Evolutionary conservation across 2,113 vertebrate genomes (phyloP).

Genomic region (Rhinopomastus cyanomelas): DNA sequence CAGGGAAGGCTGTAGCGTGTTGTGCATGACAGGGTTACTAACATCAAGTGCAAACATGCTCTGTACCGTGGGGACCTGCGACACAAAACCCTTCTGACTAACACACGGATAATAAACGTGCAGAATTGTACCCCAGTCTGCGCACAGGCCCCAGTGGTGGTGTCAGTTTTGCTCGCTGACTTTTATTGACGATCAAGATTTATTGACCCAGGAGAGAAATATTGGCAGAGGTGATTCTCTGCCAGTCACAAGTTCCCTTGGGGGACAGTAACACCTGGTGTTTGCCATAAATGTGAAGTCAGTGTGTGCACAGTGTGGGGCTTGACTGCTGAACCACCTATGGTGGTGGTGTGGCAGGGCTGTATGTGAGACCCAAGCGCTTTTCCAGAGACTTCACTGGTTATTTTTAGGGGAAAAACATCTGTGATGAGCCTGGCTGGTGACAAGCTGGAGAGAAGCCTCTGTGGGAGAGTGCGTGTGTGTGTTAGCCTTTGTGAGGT

Average conservation of each 20-base stretch:
- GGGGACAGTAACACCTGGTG: background rate
- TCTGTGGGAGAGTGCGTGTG: accelerated
- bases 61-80: background rate
- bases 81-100: background rate
- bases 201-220: constrained; percentile 16
- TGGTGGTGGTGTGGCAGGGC: accelerated
- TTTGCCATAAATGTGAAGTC: background rate
- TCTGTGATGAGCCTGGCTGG: background rate
- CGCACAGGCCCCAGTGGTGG: accelerated
- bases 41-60: background rate
- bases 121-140: constrained; percentile 18
- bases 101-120: background rate
- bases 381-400: background rate
- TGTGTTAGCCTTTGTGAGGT: background rate
- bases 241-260: background rate
- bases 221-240: background rate
- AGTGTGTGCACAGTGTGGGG: background rate
- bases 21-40: background rate
- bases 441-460: background rate
- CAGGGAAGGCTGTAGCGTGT: background rate
- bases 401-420: background rate
- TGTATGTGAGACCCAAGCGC: accelerated
- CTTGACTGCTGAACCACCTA: background rate
- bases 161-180: background rate
- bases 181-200: constrained; percentile 56